Percentiles rank a stretch among this genome's conserved stretches.
Evolutionary conservation across 2,888 invertebrate genomes (phyloP).

Genomic region (Watsonalla cultraria): DNA sequence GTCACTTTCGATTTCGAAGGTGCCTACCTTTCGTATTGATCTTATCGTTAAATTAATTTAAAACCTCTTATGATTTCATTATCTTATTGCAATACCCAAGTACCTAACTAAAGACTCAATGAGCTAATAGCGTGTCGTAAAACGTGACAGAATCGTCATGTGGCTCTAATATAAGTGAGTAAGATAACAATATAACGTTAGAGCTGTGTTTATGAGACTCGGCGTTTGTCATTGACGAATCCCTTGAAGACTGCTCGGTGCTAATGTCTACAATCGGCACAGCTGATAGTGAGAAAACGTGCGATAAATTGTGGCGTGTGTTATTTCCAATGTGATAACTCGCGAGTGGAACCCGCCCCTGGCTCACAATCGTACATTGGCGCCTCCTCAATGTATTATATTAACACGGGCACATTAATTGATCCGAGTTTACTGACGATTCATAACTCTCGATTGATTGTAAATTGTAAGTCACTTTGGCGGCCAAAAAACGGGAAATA

Average conservation of each 20-base stretch:
- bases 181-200: constrained; percentile 4
- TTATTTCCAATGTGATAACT: constrained; percentile 63
- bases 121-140: neutral
- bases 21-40: constrained; percentile 6
- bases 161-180: neutral
- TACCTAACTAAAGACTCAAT: neutral
- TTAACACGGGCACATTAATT: constrained; percentile 11
- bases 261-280: constrained; percentile 15
- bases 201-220: constrained; percentile 10
- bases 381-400: constrained; percentile 16
- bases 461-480: constrained; percentile 42
- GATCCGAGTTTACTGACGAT: constrained; percentile 5
- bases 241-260: constrained; percentile 15
- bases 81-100: neutral
- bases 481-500: constrained; percentile 64
- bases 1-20: constrained; percentile 44
- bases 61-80: neutral
- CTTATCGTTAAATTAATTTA: constrained; percentile 1
- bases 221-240: constrained; percentile 25
- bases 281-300: constrained; percentile 61
- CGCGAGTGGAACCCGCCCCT: constrained; percentile 47
- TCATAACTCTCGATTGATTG: constrained; percentile 24
- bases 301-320: constrained; percentile 68
- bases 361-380: constrained; percentile 17
- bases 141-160: neutral